Percentiles rank a stretch among this genome's conserved stretches.
Conservation (phyloP, 1,140 invertebrate genomes). For the Tetragonula clypearis region DNA sequence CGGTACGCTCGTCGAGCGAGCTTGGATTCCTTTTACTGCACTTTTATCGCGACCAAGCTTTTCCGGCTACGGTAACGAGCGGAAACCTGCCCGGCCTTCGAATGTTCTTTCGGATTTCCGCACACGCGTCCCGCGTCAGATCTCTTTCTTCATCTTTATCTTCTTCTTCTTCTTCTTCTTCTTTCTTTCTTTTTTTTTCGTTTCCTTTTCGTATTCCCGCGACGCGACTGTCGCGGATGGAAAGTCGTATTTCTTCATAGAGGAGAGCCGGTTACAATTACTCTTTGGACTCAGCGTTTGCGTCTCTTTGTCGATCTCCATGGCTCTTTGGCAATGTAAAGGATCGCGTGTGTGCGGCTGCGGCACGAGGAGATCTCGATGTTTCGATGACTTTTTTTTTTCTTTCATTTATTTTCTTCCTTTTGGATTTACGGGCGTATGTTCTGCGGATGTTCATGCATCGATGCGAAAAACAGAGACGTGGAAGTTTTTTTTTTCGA, state of each 20-base stretch:
- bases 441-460: too few relatives aligned
- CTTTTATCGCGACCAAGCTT: conserved; percentile 69
- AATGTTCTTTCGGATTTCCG: conserved; percentile 57
- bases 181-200: too few relatives aligned
- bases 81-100: conserved; percentile 40
- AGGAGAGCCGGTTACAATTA: not conserved
- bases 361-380: too few relatives aligned
- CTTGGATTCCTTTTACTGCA: conserved; percentile 67
- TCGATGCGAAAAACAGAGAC: too few relatives aligned
- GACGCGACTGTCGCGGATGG: not conserved
- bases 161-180: not conserved
- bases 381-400: too few relatives aligned
- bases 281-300: not conserved
- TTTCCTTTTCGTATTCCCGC: not conserved
- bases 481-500: too few relatives aligned
- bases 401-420: too few relatives aligned
- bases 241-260: not conserved
- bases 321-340: not conserved
- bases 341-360: too few relatives aligned
- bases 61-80: conserved; percentile 59
- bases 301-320: not conserved
- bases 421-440: too few relatives aligned
- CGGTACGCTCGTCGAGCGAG: conserved; percentile 62
- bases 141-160: conserved; percentile 6
- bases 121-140: conserved; percentile 17